These are phyloP conservation scores for Phoeniculus purpureus DNA, from an alignment of 2,797 vertebrate genomes.

Conservation along the genomic window DNA sequence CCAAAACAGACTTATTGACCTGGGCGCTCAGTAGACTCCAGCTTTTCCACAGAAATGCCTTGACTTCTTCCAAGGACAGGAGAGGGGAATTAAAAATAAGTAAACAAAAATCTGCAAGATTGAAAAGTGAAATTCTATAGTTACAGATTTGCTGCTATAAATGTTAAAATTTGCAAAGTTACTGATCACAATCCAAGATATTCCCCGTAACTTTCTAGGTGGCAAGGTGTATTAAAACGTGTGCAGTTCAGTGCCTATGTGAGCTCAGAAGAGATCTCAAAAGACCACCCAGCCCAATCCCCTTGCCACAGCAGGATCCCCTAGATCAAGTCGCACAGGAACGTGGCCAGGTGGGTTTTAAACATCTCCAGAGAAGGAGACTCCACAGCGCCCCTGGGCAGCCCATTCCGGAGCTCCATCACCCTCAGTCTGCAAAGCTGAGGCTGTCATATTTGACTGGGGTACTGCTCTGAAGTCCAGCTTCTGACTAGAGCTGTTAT, in stretches of 20 bases:
- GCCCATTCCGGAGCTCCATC: too few species aligned
- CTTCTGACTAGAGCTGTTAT: slow-evolving; percentile 2
- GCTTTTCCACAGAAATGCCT: background rate
- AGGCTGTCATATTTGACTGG: background rate
- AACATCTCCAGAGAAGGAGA: too few species aligned
- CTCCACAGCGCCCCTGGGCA: too few species aligned
- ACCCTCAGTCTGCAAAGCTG: background rate
- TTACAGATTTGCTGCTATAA: background rate
- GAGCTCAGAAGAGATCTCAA: background rate
- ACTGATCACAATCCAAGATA: background rate
- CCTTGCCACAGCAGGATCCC: too few species aligned
- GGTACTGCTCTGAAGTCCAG: background rate
- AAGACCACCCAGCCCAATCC: too few species aligned
- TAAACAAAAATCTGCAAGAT: background rate
- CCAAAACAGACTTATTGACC: background rate
- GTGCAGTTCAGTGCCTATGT: background rate
- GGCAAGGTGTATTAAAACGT: background rate
- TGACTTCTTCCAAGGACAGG: background rate
- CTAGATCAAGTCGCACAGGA: too few species aligned
- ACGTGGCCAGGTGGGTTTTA: too few species aligned
- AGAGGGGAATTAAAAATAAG: background rate
- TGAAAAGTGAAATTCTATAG: background rate
- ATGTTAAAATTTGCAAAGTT: background rate
- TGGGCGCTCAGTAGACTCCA: background rate
- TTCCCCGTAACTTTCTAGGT: background rate